Percentiles rank a stretch among this genome's conserved stretches.
Evolutionary conservation across 2,888 invertebrate species (phyloP).

Genomic region (Onchidella celtica): DNA sequence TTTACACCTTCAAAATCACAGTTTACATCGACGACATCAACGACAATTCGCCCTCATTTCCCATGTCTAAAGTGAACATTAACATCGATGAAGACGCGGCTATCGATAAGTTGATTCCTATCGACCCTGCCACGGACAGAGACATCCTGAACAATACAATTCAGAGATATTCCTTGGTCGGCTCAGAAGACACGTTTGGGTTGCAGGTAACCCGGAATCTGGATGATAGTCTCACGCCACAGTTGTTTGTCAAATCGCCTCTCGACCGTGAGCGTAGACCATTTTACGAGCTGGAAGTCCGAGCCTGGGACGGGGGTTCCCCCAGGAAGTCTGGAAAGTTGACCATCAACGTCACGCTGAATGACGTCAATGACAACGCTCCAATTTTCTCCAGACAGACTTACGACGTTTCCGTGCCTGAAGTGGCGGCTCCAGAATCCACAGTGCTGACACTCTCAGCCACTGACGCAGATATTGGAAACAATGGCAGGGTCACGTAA

Average conservation of each 20-base stretch:
- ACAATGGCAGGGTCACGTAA: slow-evolving; percentile 46
- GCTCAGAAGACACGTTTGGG: slow-evolving; percentile 37
- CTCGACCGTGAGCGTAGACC: slow-evolving; percentile 46
- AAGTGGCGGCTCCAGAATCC: slow-evolving; percentile 23
- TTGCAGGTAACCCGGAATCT: slow-evolving; percentile 47
- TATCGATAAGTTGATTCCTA: slow-evolving; percentile 17
- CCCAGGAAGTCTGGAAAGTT: slow-evolving; percentile 45
- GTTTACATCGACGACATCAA: slow-evolving; percentile 51
- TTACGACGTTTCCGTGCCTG: slow-evolving; percentile 47
- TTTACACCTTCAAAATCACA: slow-evolving; percentile 49
- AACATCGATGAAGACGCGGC: slow-evolving; percentile 49
- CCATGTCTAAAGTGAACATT: slow-evolving; percentile 40
- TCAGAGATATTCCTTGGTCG: slow-evolving; percentile 27
- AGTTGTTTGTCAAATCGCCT: slow-evolving; percentile 41
- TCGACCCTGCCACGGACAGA: slow-evolving; percentile 48
- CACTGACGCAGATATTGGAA: slow-evolving; percentile 46
- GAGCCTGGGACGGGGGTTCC: slow-evolving; percentile 51
- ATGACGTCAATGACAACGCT: slow-evolving; percentile 54
- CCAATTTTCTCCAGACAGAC: slow-evolving; percentile 40
- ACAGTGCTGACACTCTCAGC: slow-evolving; percentile 43
- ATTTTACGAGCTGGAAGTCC: slow-evolving; percentile 43
- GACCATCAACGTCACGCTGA: slow-evolving; percentile 50
- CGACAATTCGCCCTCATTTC: slow-evolving; percentile 52
- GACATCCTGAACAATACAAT: slow-evolving; percentile 49
- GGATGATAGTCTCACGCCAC: slow-evolving; percentile 51